Percentiles rank a stretch among this genome's conserved stretches.
Evolutionary conservation across 1,140 invertebrate species (phyloP).

Genomic region (Bombus waltoni): DNA sequence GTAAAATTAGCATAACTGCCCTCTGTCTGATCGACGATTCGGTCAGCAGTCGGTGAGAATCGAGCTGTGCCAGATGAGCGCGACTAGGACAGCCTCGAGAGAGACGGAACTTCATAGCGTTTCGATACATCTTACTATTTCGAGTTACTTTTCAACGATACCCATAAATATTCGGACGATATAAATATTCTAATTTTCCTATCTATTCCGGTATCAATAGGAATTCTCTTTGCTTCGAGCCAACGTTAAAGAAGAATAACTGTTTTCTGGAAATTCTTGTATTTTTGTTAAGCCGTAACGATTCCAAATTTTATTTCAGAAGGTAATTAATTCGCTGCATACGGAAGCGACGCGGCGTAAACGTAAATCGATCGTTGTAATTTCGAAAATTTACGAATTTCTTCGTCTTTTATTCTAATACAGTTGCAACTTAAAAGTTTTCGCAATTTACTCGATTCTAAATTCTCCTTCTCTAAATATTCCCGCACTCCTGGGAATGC

Average conservation of each 20-base stretch:
- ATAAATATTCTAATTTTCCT: no score
- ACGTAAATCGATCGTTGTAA: background rate
- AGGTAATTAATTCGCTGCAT: background rate
- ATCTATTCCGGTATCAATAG: background rate
- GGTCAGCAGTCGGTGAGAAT: conserved; percentile 43
- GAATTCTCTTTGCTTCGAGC: background rate
- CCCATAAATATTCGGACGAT: no score
- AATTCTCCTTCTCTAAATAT: background rate
- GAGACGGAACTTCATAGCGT: background rate
- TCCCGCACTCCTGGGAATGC: background rate
- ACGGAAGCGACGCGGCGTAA: background rate
- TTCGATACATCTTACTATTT: no score
- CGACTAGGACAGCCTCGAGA: background rate
- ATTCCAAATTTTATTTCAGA: background rate
- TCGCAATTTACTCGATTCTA: background rate
- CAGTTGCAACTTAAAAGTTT: background rate
- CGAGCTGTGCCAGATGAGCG: conserved; percentile 4
- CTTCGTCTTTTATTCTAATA: no score
- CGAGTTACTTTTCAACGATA: no score
- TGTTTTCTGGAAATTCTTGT: background rate
- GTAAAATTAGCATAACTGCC: conserved; percentile 70
- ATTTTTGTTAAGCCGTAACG: background rate
- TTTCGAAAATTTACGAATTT: background rate
- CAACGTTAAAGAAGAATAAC: no score
- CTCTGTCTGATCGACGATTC: conserved; percentile 41